Conservation (phyloP, 2,113 vertebrate species). For the western clawed frog (Xenopus tropicalis) region DNA sequence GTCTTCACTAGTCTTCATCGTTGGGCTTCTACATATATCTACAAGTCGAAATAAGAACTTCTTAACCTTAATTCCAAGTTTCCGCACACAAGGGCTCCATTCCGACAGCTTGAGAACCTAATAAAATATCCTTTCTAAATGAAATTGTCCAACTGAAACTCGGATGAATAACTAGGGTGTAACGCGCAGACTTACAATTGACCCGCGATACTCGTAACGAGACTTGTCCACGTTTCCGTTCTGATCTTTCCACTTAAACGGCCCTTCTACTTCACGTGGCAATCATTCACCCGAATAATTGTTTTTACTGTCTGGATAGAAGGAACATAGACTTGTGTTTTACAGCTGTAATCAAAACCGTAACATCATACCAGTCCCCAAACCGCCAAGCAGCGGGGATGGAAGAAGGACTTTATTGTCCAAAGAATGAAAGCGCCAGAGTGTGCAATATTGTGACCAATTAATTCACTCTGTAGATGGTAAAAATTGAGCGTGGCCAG, state of each 20-base stretch:
- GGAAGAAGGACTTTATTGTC: conserved; percentile 32
- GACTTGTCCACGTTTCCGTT: conserved; percentile 6
- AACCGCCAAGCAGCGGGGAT: conserved; percentile 31
- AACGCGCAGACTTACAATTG: too few species aligned
- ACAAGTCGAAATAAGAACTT: too few species aligned
- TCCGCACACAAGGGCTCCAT: too few species aligned
- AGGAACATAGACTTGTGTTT: conserved; percentile 30
- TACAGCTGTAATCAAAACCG: conserved; percentile 35
- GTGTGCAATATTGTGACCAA: conserved; percentile 34
- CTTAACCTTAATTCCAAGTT: too few species aligned
- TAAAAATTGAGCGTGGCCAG: conserved; percentile 12
- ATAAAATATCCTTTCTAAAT: too few species aligned
- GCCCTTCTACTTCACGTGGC: conserved; percentile 17
- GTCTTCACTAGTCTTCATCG: too few species aligned
- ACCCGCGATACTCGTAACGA: neutral
- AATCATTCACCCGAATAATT: conserved; percentile 39
- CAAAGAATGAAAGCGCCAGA: conserved; percentile 26
- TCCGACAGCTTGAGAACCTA: too few species aligned
- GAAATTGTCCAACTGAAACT: too few species aligned
- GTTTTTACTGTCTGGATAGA: conserved; percentile 34
- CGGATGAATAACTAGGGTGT: too few species aligned
- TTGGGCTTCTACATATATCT: too few species aligned
- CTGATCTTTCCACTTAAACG: conserved; percentile 9
- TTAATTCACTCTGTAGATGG: conserved; percentile 29
- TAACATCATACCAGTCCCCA: conserved; percentile 38